Evolutionary conservation across 2,113 vertebrate genomes (phyloP), one percentile per base, ranked within the genome.

Genomic region (Rhizomys pruinosus): DNA sequence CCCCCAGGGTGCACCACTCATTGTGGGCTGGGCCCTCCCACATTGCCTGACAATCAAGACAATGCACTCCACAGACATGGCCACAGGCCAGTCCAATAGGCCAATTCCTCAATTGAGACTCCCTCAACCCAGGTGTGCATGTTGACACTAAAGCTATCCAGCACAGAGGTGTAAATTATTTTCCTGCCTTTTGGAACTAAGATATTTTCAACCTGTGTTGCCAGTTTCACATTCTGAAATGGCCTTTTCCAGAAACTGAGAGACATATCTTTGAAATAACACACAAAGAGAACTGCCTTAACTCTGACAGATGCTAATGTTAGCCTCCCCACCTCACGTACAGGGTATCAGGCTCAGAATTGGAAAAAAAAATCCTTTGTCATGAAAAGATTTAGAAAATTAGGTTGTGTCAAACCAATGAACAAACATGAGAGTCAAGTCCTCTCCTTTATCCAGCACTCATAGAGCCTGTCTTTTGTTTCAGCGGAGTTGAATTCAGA

Each of bases 371-470:
- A 17, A 66, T 20, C 13, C 77, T n/a, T 37, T 72, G 20, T 29
- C n/a, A 42, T 61, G 10, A 66, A 73, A 23, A 63, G 8, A 63
- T 0, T 84, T 19, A 55, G 27, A 88, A 37, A 71, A 80, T 80
- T 52, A 55, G 27, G 82, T 39, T 59, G 8, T 34, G 1, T 79
- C 59, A 94, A 27, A 10, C 8, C 25, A 84, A 2, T 66, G 71
- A 90, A 19, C 11, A 47, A 27, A 42, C 10, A 47, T 1, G 12
- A 13, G 20, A 27, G 7, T 34, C 11, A 71, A 69, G 10, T 42
- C 0, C 4, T 3, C 1, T 37, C 27, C 29, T 23, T 87, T 3
- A 20, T 0, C 13, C 9, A 2, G n/a, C n/a, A n/a, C n/a, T n/a
- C n/a, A n/a, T n/a, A n/a, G n/a, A n/a, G n/a, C n/a, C n/a, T n/a